phyloP scores from a whole-genome alignment of 2,113 vertebrate species.

The Leptobrachium leishanense region DNA sequence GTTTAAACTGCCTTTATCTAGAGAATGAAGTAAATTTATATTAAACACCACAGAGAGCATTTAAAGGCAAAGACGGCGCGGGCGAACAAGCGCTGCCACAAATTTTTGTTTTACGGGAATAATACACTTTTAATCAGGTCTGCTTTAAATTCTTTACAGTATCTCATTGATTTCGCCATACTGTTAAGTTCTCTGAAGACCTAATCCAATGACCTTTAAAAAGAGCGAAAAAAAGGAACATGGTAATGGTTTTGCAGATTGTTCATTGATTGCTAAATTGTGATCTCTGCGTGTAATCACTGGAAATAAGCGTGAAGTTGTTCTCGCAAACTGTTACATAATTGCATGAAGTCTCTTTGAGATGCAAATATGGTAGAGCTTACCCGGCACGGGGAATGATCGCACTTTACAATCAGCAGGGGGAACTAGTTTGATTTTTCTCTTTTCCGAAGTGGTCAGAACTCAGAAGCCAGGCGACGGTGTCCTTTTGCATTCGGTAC shows the following conservation, averaged over 20 bases:
- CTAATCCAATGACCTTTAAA: not conserved
- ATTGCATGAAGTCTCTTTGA: not conserved
- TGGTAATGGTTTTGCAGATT: not conserved
- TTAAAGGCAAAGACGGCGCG: not conserved
- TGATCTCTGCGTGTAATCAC: not conserved
- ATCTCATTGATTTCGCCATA: not conserved
- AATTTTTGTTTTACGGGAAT: too few relatives aligned
- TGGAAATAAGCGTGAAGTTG: not conserved
- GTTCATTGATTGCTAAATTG: conserved; percentile 4
- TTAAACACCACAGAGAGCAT: not conserved
- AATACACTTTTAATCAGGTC: not conserved
- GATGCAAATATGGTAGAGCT: not conserved
- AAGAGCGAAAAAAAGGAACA: not conserved
- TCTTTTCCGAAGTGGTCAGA: not conserved
- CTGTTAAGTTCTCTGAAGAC: not conserved
- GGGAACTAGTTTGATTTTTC: not conserved
- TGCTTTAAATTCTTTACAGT: not conserved
- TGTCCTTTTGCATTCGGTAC: not conserved
- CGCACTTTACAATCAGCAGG: not conserved
- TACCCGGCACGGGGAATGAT: not conserved
- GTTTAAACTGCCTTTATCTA: conserved; percentile 5
- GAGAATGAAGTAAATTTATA: not conserved
- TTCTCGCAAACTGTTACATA: not conserved
- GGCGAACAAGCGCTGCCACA: too few relatives aligned
- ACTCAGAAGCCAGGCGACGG: not conserved